These are phyloP conservation scores for Gnatocerus cornutus DNA, from an alignment of 2,888 invertebrate genomes.

Conservation along the genomic window DNA sequence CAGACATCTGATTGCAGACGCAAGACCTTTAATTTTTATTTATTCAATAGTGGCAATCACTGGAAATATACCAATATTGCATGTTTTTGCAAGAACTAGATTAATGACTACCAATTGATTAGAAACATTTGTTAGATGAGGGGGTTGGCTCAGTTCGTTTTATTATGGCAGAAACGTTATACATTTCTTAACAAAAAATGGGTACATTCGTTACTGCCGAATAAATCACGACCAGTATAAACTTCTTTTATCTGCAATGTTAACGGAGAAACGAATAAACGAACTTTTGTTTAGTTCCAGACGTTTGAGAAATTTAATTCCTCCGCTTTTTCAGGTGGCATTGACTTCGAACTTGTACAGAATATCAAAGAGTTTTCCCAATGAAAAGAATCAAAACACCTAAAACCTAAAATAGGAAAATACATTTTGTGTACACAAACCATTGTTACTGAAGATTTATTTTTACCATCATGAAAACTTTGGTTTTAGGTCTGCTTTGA, in stretches of 20 bases:
- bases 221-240: slow-evolving; percentile 8
- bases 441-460: slow-evolving; percentile 5
- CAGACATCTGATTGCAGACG: not conserved
- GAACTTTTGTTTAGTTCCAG: slow-evolving; percentile 23
- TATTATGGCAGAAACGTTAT: not conserved
- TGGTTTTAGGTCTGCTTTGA: not conserved
- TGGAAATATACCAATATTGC: not conserved
- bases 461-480: slow-evolving; percentile 3
- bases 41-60: slow-evolving; percentile 22
- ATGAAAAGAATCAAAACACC: slow-evolving; percentile 8
- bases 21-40: slow-evolving; percentile 13
- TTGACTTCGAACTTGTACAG: slow-evolving; percentile 7
- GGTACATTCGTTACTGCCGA: not conserved
- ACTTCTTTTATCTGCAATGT: slow-evolving; percentile 9
- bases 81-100: slow-evolving; percentile 1
- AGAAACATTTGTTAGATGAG: slow-evolving; percentile 10
- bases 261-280: slow-evolving; percentile 12
- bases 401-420: slow-evolving; percentile 1
- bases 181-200: not conserved
- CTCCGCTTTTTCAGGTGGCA: slow-evolving; percentile 6
- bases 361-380: slow-evolving; percentile 17
- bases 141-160: not conserved
- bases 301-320: slow-evolving; percentile 22
- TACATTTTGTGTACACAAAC: not conserved
- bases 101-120: slow-evolving; percentile 14